Evolutionary conservation across 2,113 vertebrate genomes (phyloP).

Genomic region (Trogon surrucura): DNA sequence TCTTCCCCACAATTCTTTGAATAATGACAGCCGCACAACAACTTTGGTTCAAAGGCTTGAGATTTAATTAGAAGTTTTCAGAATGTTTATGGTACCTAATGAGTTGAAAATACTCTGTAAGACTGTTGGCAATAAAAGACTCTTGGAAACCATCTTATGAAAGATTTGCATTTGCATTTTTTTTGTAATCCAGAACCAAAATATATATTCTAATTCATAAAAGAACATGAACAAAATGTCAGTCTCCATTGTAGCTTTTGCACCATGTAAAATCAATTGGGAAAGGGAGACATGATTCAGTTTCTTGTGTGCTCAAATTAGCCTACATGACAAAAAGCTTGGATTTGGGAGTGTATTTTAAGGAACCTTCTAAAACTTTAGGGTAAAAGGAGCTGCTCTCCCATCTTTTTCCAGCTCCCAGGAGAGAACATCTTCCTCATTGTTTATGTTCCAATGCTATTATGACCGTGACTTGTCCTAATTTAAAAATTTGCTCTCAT

Average conservation of each 20-base stretch:
- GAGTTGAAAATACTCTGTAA: constrained; percentile 73
- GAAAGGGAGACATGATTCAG: neutral
- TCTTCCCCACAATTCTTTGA: neutral
- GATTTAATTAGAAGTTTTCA: constrained; percentile 75
- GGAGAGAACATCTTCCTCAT: neutral
- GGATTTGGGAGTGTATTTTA: neutral
- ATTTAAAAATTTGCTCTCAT: neutral
- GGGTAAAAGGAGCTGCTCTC: neutral
- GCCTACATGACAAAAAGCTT: neutral
- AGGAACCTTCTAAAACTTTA: neutral
- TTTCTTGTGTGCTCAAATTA: neutral
- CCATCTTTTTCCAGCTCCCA: neutral
- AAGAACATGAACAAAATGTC: neutral
- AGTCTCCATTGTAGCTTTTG: neutral
- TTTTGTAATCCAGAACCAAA: neutral
- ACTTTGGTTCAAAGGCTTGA: constrained; percentile 64
- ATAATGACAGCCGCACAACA: neutral
- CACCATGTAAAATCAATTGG: neutral
- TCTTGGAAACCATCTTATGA: constrained; percentile 56
- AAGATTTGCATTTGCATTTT: neutral
- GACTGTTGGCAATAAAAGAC: constrained; percentile 85
- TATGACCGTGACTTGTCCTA: neutral
- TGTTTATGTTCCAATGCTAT: neutral
- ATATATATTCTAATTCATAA: neutral
- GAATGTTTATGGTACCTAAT: constrained; percentile 74